Base-by-base conservation (phyloP, 2,797 vertebrate species). In the Sebastes cheni region DNA sequence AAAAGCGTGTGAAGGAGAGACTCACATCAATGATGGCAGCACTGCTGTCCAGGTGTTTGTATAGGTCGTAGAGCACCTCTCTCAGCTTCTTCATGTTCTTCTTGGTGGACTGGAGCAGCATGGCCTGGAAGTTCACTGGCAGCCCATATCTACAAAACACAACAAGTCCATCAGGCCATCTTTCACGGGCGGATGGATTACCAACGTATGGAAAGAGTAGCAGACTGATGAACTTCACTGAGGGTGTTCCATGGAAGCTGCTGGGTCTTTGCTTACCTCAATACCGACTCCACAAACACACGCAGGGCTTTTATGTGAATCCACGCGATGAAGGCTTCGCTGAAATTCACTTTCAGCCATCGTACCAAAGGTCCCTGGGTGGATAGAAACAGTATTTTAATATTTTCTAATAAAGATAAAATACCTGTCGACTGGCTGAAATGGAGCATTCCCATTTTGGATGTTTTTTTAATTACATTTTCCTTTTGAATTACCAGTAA, bases 281-380 rank as follows among this genome's bases (percentile, higher is more conserved):
- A 92, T 77, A 99, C 99, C 5, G 98, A 99, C 86, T 99, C 98
- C 81, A 99, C 98, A 89, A 99, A 99, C 86, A 99, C 98, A 77
- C 98, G 92, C 82, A 99, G 95, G 2, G 98, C 98, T 95, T 99
- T 99, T 83, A 99, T 98, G 80, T 99, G 98, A 94, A 99, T 98
- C 99, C 98, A 99, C 0, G 98, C 99, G 64, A 99, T 99, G 93
- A 99, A 99, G 25, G 98, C 98, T 95, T 99, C 99, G 42, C 98
- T 99, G 97, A 99, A 99, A 95, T 99, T 99, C 67, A 99, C 99
- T 95, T 99, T 99, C 91, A 99, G 96, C 99, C 99, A 99, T 83
- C 98, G 97, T 23, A 99, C 99, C 82, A 99, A 93, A 79, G 98
- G 98, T 22, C 99, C 99, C 99, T 99, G 34, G 1, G 87, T n/a